A percentile compares a stretch with the other conserved stretches of the same genome.
These are phyloP conservation scores for Ancistrus triradiatus DNA, from an alignment of 2,113 vertebrate species.

Conservation along the genomic window DNA sequence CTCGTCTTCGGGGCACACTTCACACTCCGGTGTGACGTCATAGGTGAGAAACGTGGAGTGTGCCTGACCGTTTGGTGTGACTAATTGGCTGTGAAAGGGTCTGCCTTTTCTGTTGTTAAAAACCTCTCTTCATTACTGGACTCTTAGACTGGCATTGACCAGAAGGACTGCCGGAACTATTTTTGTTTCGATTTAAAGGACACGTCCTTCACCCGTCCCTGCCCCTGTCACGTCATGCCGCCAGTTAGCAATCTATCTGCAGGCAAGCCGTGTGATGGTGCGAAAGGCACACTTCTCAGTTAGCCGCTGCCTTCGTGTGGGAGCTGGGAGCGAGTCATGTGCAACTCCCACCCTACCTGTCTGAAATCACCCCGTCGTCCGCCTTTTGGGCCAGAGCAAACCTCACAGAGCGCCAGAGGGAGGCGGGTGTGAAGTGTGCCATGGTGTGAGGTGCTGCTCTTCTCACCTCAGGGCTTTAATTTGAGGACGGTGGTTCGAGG, in stretches of 20 bases:
- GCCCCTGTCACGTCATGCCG: neutral
- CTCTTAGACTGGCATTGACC: neutral
- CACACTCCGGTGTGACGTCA: neutral
- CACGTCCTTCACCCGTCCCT: neutral
- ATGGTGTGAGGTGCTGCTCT: conserved; percentile 5
- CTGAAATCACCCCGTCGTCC: conserved; percentile 21
- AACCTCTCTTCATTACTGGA: too few species aligned
- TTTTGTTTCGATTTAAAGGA: neutral
- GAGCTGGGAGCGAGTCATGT: neutral
- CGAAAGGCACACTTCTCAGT: conserved; percentile 21
- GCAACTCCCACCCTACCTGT: neutral
- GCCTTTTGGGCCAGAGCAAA: conserved; percentile 25
- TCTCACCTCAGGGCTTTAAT: conserved; percentile 23
- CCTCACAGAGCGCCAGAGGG: conserved; percentile 8
- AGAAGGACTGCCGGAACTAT: neutral
- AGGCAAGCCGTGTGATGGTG: neutral
- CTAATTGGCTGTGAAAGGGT: neutral
- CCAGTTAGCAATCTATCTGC: neutral
- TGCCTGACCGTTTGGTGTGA: conserved; percentile 15
- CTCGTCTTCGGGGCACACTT: neutral
- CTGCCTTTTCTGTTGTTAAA: neutral
- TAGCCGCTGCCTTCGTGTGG: conserved; percentile 6
- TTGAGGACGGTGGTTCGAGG: conserved; percentile 13
- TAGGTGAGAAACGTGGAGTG: conserved; percentile 25
- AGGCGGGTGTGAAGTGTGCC: conserved; percentile 40